These are phyloP conservation scores for Xanthorhoe designata DNA, from an alignment of 2,888 invertebrate species.

Conservation along the genomic window DNA sequence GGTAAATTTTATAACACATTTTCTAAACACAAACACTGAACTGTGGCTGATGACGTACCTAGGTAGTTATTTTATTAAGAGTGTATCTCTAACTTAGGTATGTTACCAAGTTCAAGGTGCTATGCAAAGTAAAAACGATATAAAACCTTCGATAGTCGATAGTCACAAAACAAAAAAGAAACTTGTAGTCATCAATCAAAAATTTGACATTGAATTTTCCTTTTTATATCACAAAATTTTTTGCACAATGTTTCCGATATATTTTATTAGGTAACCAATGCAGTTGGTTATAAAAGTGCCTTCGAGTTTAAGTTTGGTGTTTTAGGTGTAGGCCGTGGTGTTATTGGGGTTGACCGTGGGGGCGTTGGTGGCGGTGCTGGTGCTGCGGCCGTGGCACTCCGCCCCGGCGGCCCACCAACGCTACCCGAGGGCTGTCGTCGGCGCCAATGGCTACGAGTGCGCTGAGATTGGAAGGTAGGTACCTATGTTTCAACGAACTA, in stretches of 20 bases:
- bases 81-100: too few relatives aligned
- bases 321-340: constrained; percentile 67
- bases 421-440: constrained; percentile 86
- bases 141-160: not conserved
- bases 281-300: constrained; percentile 4
- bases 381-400: constrained; percentile 73
- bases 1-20: too few relatives aligned
- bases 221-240: not conserved
- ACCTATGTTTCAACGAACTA: not conserved
- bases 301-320: constrained; percentile 56
- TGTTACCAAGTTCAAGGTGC: too few relatives aligned
- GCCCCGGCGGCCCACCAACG: constrained; percentile 64
- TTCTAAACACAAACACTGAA: too few relatives aligned
- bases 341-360: constrained; percentile 72
- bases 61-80: too few relatives aligned
- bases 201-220: not conserved
- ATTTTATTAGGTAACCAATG: not conserved
- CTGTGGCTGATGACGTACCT: too few relatives aligned
- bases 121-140: not conserved
- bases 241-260: not conserved
- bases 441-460: constrained; percentile 91
- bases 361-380: constrained; percentile 77
- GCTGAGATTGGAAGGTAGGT: constrained; percentile 89
- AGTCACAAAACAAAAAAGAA: not conserved
- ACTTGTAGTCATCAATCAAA: not conserved